Conservation (phyloP, 2,888 invertebrate species). For the Stenodema calcarata region DNA sequence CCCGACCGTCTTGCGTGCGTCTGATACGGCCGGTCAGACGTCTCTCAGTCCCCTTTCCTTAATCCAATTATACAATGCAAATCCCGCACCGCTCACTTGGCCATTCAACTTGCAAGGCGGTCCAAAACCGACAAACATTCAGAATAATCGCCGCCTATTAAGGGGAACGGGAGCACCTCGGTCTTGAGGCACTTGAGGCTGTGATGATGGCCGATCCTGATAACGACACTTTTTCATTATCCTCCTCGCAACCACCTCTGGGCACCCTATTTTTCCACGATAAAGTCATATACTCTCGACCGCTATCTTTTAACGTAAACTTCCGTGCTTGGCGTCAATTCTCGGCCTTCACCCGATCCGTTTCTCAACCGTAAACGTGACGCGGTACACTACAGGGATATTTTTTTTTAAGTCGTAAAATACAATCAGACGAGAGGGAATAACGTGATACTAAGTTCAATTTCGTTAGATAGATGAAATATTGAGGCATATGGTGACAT, state of each 20-base stretch:
- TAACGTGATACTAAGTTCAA: not conserved
- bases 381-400: not conserved
- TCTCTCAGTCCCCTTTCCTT: not conserved
- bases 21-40: not conserved
- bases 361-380: not conserved
- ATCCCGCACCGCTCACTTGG: not conserved
- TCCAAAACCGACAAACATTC: not conserved
- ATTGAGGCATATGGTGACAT: too few relatives aligned
- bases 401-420: not conserved
- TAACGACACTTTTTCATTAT: not conserved
- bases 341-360: not conserved
- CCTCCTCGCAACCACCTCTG: not conserved
- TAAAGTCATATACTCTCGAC: not conserved
- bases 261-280: not conserved
- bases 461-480: too few relatives aligned
- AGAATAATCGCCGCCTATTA: slow-evolving; percentile 8
- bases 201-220: not conserved
- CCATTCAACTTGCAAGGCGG: not conserved
- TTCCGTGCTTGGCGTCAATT: not conserved
- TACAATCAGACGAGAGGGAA: not conserved
- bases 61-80: slow-evolving; percentile 37
- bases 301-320: not conserved
- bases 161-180: not conserved
- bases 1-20: not conserved
- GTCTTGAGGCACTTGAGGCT: not conserved